Base-by-base conservation (phyloP, 2,797 vertebrate species). In the Mus minutoides region DNA sequence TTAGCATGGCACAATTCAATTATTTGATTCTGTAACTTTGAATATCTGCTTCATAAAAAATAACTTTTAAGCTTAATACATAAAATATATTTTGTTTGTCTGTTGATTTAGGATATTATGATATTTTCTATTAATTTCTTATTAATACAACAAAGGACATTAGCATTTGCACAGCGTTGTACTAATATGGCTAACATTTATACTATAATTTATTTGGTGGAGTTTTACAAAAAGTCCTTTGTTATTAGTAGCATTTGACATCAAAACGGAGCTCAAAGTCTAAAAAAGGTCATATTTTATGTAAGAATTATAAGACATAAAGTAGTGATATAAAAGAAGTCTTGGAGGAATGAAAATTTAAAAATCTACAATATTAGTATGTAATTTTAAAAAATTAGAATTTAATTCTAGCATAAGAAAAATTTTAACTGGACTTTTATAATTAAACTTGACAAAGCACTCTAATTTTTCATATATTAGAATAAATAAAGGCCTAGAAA, bases 61-160 rank as follows among this genome's bases (percentile, higher is more conserved):
- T 46, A 22, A 4, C 2, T 43, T 62, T 85, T 54, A 19, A 80
- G 37, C 2, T 82, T 93, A 86, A 96, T 76, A 43, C 3, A 67
- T 10, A 21, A 34, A 22, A n/a, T n/a, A 46, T 49, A 8, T 49
- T 29, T 10, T 88, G 75, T 21, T 69, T 46, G 31, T 4, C 7
- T 43, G 6, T 40, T 94, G n/a, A 84, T 85, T 94, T 95, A 73
- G 13, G 14, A 43, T 31, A 56, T 58, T 77, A 8, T 69, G 10
- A 2, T 85, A 75, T 88, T 91, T 93, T 43, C 86, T 77, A 52
- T 29, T 75, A 93, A 64, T 77, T 92, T 94, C 40, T 78, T 76
- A 46, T 31, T 75, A 93, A 64, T 67, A 73, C 1, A 37, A 71
- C 10, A 64, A 22, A 46, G 82, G 26, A 77, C 71, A 19, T 85